Percentiles rank a stretch among this genome's conserved stretches.
These are phyloP conservation scores for Tonatia bakeri DNA, from an alignment of 2,113 vertebrate genomes.

Conservation along the genomic window DNA sequence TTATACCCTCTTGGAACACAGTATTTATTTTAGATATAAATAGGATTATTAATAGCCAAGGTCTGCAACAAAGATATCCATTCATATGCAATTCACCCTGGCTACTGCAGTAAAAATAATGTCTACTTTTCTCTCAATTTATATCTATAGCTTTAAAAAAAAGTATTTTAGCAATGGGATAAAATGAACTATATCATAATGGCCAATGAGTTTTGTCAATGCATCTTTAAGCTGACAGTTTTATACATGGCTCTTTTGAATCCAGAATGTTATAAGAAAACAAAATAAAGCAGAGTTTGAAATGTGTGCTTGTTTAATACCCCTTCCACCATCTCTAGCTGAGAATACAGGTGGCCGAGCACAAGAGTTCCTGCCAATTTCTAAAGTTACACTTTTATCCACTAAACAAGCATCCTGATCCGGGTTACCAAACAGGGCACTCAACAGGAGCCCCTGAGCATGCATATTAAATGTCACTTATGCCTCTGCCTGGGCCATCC, in stretches of 20 bases:
- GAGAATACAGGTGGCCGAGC: constrained; percentile 83
- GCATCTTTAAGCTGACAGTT: constrained; percentile 72
- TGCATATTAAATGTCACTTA: constrained; percentile 85
- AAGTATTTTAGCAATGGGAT: constrained; percentile 76
- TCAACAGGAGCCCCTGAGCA: constrained; percentile 81
- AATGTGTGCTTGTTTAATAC: constrained; percentile 79
- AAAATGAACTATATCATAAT: constrained; percentile 74
- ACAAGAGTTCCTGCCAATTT: constrained; percentile 87
- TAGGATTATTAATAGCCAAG: constrained; percentile 71
- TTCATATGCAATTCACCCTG: constrained; percentile 56
- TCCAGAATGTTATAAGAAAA: constrained; percentile 74
- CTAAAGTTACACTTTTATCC: constrained; percentile 89
- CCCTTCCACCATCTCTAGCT: constrained; percentile 79
- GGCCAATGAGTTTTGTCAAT: constrained; percentile 64
- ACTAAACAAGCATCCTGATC: constrained; percentile 88
- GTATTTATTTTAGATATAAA: constrained; percentile 73
- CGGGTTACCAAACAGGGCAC: constrained; percentile 82
- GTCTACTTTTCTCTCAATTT: constrained; percentile 41
- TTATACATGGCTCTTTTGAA: constrained; percentile 55
- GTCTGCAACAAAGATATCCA: constrained; percentile 21
- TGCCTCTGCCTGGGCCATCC: constrained; percentile 76
- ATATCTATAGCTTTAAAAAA: constrained; percentile 63
- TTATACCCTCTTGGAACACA: too few relatives aligned
- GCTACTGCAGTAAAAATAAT: constrained; percentile 51
- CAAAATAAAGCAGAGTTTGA: constrained; percentile 79